These are phyloP conservation scores for Anas acuta DNA, from an alignment of 2,797 vertebrate genomes.

Conservation along the genomic window DNA sequence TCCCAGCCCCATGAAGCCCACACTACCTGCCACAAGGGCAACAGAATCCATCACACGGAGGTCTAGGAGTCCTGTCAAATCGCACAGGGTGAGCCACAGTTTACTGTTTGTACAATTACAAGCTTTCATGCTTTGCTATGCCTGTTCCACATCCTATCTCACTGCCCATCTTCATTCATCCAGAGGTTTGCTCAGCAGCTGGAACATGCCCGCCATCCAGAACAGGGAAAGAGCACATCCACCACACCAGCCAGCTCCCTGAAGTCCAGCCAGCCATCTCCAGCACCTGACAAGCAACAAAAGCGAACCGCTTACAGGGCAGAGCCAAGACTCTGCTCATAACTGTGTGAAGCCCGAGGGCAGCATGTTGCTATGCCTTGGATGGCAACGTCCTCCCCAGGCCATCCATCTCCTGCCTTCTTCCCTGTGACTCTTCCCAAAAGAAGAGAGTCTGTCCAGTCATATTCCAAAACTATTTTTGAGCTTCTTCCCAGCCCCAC, in stretches of 20 bases:
- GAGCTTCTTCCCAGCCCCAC: neutral
- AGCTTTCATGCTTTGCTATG: neutral
- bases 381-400: neutral
- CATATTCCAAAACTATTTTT: neutral
- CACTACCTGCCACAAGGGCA: neutral
- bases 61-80: neutral
- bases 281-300: neutral
- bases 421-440: neutral
- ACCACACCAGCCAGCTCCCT: neutral
- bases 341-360: neutral
- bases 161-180: neutral
- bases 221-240: neutral
- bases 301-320: fast-evolving
- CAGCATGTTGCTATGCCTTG: neutral
- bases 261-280: neutral
- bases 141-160: neutral
- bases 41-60: neutral
- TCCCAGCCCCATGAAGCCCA: neutral
- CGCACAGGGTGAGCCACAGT: neutral
- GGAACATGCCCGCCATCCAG: neutral
- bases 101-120: neutral
- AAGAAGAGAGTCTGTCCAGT: neutral
- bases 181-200: neutral
- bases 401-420: neutral
- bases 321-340: neutral